Base-by-base conservation (phyloP, 1,140 invertebrate species). In the Drosophila lini region DNA sequence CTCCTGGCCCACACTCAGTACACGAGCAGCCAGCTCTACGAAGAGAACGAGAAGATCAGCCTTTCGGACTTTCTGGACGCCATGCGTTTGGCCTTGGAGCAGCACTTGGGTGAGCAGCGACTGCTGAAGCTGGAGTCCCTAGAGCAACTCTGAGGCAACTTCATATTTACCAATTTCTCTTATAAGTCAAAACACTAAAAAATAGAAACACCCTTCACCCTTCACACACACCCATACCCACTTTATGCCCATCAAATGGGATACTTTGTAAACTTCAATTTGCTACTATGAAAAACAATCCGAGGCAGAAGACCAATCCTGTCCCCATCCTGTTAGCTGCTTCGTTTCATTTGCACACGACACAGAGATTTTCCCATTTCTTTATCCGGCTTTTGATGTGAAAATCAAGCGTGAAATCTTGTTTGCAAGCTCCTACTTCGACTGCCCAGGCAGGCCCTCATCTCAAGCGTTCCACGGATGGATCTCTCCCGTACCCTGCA, bases 1-100 rank as follows among this genome's bases (percentile, higher is more conserved):
- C 97, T 99, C 90, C 92, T 98, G 59, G 96, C 97, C 11, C 94
- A 96, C 78, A 95, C 96, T 22, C 91, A 95, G 38, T 93, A 93
- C 70, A 80, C 81, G 3, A 71, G 55, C 34, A 80, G 59, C 16
- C 60, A 76, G 28, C 22, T 76, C 3, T 91, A 88, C 38, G 84
- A 91, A 38, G 10, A 80, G 25, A 40, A 77, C 31, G 41, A 88
- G 34, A 84, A 84, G 63, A 90, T 92, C 34, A 61, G 58, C 15
- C 56, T 93, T 15, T 53, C 78, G 15, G 65, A 91, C 59, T 92
- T 92, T 57, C 57, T 93, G n/a, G 81, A 92, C 44, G 80, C 90
- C n/a, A 79, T 92, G 81, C 41, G 78, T 11, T 40, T 73, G 42
- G 89, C 92, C 3, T 57, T 93, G 11, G 76, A 91, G 13, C 78